Base-by-base conservation (phyloP, 2,888 invertebrate genomes). In the Rhingia rostrata region DNA sequence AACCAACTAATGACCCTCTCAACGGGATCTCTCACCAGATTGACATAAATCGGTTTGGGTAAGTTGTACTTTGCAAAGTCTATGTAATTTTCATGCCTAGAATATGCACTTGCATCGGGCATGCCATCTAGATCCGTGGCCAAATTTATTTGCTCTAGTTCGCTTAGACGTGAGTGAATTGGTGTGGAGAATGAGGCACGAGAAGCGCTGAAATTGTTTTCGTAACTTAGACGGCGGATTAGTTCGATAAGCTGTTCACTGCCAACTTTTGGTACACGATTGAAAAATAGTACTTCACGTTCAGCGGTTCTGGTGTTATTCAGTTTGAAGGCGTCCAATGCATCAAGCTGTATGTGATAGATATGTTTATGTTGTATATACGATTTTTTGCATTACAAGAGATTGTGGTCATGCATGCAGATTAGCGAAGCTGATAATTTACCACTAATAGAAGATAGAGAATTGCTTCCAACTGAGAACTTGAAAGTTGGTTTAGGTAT, bases 1-100 rank as follows among this genome's bases (percentile, higher is more conserved):
- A 97, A 97, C 97, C 97, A 97, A 5, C 97, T 97, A 89, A 97
- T 96, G 33, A 97, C 95, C 51, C 97, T 93, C 90, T 97, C 97
- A 43, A 97, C 94, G 0, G 97, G 97, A 91, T 97, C 97, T 12
- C 97, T 93, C 3, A 97, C 96, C 87, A 97, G 92, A 92, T 97
- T 97, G 86, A 97, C 95, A 92, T 97, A 97, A 88, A 97, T 96
- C 4, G 97, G 97, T 89, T 95, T 94, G 1, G 96, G 95, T 87
- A 94, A 93, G 63, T 95, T 94, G 89, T 93, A 95, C 88, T 94
- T 94, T 54, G 96, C 95, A 88, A 97, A 96, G 90, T 97, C 96
- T 12, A 96, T 95, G 91, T 96, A 96, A 91, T 96, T 96, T 64
- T 97, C 96, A 89, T 97, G 97, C 89, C 97, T 96, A 87, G 96